phyloP scores from a whole-genome alignment of 2,888 invertebrate species.

The Acholoe squamosa region DNA sequence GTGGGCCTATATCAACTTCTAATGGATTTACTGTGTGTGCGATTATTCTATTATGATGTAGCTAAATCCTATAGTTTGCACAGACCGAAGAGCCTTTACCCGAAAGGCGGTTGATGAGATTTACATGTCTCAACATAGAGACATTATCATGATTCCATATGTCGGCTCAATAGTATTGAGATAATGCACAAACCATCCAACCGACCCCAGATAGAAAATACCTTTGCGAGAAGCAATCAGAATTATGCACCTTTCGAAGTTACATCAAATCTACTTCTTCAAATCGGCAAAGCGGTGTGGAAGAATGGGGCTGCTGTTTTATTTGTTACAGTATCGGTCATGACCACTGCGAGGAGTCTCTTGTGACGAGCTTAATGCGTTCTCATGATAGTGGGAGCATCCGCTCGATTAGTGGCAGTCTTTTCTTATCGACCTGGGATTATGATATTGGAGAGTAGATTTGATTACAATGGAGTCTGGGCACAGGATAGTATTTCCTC shows the following conservation, averaged over 20 bases:
- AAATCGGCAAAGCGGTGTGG: neutral
- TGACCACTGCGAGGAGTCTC: neutral
- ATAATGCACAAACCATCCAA: neutral
- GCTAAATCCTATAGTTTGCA: neutral
- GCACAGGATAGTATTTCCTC: neutral
- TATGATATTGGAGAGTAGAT: constrained; percentile 27
- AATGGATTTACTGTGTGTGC: neutral
- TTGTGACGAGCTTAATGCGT: neutral
- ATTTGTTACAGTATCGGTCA: neutral
- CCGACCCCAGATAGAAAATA: neutral
- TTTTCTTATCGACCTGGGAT: neutral
- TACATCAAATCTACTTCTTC: neutral
- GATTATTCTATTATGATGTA: neutral
- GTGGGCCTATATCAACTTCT: neutral
- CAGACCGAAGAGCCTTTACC: neutral
- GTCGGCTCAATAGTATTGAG: neutral
- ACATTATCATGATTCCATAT: neutral
- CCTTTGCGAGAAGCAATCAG: neutral
- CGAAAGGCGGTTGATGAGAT: neutral
- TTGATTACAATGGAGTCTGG: constrained; percentile 19
- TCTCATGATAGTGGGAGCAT: neutral
- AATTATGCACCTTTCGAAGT: neutral
- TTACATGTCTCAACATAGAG: neutral
- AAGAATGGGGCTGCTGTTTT: neutral
- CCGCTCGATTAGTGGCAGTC: neutral